phyloP scores from a whole-genome alignment of 64 coral and sea anemone species.

The Montipora foliosa region DNA sequence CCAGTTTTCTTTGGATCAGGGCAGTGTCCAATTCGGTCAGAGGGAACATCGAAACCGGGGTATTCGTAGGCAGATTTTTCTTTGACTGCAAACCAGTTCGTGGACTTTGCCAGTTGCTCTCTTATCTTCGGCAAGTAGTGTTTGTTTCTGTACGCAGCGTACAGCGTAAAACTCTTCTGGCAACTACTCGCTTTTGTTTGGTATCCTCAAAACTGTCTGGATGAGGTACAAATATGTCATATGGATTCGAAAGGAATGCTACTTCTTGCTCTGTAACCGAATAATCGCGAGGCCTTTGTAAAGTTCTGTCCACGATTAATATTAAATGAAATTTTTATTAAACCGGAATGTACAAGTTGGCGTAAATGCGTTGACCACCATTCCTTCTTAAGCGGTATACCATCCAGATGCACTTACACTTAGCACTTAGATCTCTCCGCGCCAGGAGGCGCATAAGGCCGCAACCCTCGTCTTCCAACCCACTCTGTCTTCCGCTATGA shows the following conservation, averaged over 20 bases:
- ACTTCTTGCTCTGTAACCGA: background rate
- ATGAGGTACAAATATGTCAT: background rate
- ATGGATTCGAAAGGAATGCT: background rate
- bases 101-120: background rate
- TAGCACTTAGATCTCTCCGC: no score
- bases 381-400: background rate
- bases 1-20: background rate
- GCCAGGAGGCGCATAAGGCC: no score
- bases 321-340: conserved; percentile 34
- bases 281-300: background rate
- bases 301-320: background rate
- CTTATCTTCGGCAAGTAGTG: conserved; percentile 1
- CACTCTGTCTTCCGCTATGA: no score
- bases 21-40: background rate
- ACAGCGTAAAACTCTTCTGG: no score
- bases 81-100: conserved; percentile 5
- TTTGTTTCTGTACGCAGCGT: background rate
- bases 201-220: background rate
- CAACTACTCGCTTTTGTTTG: background rate
- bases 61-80: background rate
- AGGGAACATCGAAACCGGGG: background rate
- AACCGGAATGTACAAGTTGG: conserved; percentile 25
- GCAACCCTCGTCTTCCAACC: no score
- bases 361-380: conserved; percentile 41
- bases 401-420: no score